A percentile compares a stretch with the other conserved stretches of the same genome.
phyloP scores from a whole-genome alignment of 2,797 vertebrate genomes.

The Melanotaenia pygmaea region DNA sequence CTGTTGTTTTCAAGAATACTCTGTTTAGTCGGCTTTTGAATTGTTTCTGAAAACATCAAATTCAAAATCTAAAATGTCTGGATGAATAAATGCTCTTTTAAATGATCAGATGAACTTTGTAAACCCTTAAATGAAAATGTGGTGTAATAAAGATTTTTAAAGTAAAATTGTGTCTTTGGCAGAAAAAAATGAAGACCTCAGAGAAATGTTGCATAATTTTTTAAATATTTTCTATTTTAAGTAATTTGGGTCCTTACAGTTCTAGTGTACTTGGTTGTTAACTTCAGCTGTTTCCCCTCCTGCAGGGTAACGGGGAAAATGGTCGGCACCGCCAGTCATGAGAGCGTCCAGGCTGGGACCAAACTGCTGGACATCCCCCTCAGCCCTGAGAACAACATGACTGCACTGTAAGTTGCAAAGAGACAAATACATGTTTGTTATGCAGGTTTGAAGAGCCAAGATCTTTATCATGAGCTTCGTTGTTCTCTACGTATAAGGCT shows the following conservation, averaged over 20 bases:
- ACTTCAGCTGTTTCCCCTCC: background rate
- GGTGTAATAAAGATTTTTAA: too few relatives aligned
- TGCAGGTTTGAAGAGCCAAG: background rate
- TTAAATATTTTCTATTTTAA: background rate
- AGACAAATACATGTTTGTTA: background rate
- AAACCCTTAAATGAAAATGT: too few relatives aligned
- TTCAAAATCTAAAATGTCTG: too few relatives aligned
- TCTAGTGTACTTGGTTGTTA: background rate
- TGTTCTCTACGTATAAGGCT: background rate
- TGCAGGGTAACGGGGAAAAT: slow-evolving; percentile 92
- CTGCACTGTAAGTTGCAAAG: slow-evolving; percentile 86
- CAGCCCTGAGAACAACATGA: slow-evolving; percentile 93
- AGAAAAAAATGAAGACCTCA: background rate
- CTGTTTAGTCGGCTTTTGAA: too few relatives aligned
- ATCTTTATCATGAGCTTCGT: background rate
- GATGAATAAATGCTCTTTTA: too few relatives aligned
- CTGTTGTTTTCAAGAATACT: too few relatives aligned
- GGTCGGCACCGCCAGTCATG: slow-evolving; percentile 93
- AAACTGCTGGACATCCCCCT: slow-evolving; percentile 93
- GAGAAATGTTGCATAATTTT: background rate
- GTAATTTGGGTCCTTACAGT: too few relatives aligned
- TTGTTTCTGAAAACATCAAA: too few relatives aligned
- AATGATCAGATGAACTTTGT: too few relatives aligned
- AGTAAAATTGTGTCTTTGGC: too few relatives aligned
- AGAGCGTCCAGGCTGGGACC: slow-evolving; percentile 91